phyloP scores from a whole-genome alignment of 2,888 invertebrate genomes.

The Steinernema scapterisci region DNA sequence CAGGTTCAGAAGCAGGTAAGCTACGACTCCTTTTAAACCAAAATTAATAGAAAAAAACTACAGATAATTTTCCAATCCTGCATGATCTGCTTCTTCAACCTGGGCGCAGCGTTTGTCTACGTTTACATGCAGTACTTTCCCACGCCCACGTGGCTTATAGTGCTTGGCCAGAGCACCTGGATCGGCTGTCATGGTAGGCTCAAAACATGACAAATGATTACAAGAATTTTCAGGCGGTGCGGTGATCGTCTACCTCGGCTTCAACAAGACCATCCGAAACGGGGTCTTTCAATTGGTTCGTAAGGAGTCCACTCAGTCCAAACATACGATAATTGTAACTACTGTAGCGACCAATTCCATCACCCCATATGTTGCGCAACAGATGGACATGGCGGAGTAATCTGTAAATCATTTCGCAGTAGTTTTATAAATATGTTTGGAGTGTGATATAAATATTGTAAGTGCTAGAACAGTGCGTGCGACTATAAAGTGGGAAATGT shows the following conservation, averaged over 20 bases:
- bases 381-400: too few species aligned
- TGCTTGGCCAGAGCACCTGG: neutral
- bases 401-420: too few species aligned
- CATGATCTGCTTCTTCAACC: constrained; percentile 9
- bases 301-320: neutral
- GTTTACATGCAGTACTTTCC: constrained; percentile 26
- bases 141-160: neutral
- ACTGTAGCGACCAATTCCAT: neutral
- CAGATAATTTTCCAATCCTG: neutral
- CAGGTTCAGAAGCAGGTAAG: neutral
- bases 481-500: too few species aligned
- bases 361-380: too few species aligned
- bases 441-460: too few species aligned
- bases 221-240: constrained; percentile 1
- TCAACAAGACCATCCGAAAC: constrained; percentile 27
- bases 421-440: too few species aligned
- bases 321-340: neutral
- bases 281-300: neutral
- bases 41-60: too few species aligned
- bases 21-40: too few species aligned
- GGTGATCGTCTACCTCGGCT: constrained; percentile 29
- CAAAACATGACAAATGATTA: neutral
- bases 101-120: neutral
- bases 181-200: constrained; percentile 7
- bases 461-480: too few species aligned